phyloP scores from a whole-genome alignment of 2,113 vertebrate species.

The Pachyramphus minor region DNA sequence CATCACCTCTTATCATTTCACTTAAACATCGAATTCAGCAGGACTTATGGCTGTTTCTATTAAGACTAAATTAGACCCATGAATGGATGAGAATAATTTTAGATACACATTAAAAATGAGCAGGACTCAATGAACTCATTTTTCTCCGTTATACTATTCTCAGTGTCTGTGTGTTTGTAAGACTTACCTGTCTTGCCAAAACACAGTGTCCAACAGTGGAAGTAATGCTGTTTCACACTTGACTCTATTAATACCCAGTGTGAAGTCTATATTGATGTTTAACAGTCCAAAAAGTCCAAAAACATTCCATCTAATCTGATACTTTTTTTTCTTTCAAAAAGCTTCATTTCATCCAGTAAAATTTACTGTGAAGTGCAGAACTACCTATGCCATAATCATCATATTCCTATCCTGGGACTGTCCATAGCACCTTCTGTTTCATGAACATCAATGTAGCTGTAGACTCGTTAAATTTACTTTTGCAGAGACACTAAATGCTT shows the following conservation, averaged over 20 bases:
- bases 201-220: not conserved
- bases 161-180: not conserved
- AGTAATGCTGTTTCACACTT: rapidly evolving
- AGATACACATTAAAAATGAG: not conserved
- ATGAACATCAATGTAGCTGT: not conserved
- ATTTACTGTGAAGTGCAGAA: not conserved
- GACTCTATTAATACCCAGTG: not conserved
- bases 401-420: not conserved
- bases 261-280: not conserved
- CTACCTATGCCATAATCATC: not conserved
- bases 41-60: not conserved
- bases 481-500: not conserved
- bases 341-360: not conserved
- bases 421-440: not conserved
- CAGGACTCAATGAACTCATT: not conserved
- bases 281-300: not conserved
- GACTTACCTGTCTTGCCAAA: not conserved
- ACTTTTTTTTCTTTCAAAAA: not conserved
- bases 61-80: not conserved
- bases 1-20: not conserved
- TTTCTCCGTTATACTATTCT: not conserved
- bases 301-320: not conserved
- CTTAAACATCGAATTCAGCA: not conserved
- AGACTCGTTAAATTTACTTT: not conserved
- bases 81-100: not conserved